Percentiles rank a stretch among this genome's conserved stretches.
These are phyloP conservation scores for Chaetodon trifascialis DNA, from an alignment of 2,113 vertebrate species.

Conservation along the genomic window DNA sequence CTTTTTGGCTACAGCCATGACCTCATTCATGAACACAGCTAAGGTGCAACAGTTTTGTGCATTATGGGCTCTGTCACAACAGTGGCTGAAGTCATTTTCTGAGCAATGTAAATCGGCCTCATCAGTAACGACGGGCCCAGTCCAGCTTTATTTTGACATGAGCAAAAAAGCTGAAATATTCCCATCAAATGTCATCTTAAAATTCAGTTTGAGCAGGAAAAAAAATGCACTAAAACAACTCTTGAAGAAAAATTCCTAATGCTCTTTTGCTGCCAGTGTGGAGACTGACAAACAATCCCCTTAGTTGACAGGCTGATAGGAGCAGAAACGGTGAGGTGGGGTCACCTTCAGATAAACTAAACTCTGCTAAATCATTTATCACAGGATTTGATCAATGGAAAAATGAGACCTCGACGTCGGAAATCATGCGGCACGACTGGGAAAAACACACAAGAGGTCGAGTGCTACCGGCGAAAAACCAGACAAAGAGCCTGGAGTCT, in stretches of 20 bases:
- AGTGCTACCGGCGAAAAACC: not conserved
- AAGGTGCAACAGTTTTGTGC: not conserved
- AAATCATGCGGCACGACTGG: not conserved
- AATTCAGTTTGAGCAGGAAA: not conserved
- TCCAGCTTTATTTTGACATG: not conserved
- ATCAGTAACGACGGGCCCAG: not conserved
- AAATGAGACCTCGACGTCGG: slow-evolving; percentile 27
- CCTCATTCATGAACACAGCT: not conserved
- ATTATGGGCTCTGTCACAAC: not conserved
- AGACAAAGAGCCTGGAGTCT: slow-evolving; percentile 24
- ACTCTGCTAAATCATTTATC: slow-evolving; percentile 55
- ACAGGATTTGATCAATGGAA: slow-evolving; percentile 44
- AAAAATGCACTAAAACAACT: not conserved
- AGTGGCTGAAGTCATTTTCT: not conserved
- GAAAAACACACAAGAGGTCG: slow-evolving; percentile 36
- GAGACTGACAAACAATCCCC: slow-evolving; percentile 46
- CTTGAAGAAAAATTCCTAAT: slow-evolving; percentile 6
- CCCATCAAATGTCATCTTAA: not conserved
- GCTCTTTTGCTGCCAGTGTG: slow-evolving; percentile 20
- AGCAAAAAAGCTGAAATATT: slow-evolving; percentile 6
- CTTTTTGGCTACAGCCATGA: not conserved
- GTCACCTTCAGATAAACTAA: slow-evolving; percentile 68
- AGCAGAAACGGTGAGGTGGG: slow-evolving; percentile 45
- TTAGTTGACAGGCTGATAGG: slow-evolving; percentile 54
- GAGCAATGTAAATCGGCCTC: not conserved